phyloP scores from a whole-genome alignment of 2,797 vertebrate species.

The Spinus pinus region DNA sequence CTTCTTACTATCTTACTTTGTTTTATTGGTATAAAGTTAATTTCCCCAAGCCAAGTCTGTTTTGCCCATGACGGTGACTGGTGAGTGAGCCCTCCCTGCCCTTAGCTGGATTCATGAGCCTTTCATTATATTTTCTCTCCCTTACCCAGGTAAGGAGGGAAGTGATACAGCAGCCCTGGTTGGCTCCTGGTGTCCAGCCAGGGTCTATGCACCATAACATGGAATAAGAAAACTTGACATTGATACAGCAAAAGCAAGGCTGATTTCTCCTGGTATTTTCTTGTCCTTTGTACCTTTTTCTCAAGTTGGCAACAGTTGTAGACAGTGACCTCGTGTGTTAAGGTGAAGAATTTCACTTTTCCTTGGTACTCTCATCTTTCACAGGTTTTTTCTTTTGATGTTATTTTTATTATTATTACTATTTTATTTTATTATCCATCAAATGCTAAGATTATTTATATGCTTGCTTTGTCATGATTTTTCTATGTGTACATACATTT shows the following conservation, averaged over 20 bases:
- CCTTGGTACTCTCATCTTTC: neutral
- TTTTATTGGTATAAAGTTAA: neutral
- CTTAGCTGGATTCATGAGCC: fast-evolving
- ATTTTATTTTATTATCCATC: neutral
- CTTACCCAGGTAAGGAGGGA: neutral
- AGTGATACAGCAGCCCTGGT: neutral
- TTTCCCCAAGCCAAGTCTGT: neutral
- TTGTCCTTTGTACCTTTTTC: neutral
- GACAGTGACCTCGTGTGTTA: slow-evolving; percentile 23
- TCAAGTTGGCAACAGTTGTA: neutral
- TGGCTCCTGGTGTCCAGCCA: neutral
- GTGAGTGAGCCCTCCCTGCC: neutral
- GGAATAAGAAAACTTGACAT: neutral
- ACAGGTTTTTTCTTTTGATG: neutral
- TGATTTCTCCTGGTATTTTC: neutral
- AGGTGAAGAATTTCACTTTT: neutral
- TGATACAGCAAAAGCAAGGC: neutral
- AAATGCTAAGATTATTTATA: neutral
- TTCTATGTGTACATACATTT: neutral
- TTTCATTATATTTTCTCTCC: neutral
- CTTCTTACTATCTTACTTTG: neutral
- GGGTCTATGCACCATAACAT: neutral
- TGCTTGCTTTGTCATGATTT: neutral
- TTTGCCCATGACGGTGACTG: neutral
- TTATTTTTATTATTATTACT: too few relatives aligned